Evolutionary conservation across 2,797 vertebrate genomes (phyloP).

Genomic region (Coregonus sp.): DNA sequence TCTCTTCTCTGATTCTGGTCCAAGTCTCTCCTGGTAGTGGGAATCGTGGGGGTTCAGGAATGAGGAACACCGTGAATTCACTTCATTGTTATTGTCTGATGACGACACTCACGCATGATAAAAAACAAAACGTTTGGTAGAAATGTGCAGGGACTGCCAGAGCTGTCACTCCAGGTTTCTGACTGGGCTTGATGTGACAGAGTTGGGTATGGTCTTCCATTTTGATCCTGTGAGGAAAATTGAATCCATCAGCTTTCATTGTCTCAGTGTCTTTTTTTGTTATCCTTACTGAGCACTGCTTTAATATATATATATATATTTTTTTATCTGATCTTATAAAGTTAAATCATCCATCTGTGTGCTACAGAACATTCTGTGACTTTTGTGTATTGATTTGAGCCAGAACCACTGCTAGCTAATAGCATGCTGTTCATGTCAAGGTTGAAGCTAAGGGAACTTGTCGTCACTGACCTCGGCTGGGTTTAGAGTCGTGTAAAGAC

Average conservation of each 20-base stretch:
- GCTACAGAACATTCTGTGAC: not conserved
- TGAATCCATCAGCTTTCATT: not conserved
- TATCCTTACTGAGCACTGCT: too few species aligned
- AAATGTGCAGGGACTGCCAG: too few species aligned
- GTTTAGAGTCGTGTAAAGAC: not conserved
- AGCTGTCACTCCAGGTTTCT: too few species aligned
- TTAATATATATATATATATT: too few species aligned
- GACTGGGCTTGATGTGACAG: too few species aligned
- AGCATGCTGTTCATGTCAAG: not conserved
- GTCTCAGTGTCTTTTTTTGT: not conserved
- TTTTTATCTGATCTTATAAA: too few species aligned
- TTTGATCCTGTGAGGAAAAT: not conserved
- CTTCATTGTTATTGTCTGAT: too few species aligned
- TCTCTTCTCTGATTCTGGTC: not conserved
- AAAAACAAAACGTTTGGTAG: too few species aligned
- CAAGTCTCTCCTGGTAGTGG: not conserved
- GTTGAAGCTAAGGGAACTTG: not conserved
- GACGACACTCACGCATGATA: too few species aligned
- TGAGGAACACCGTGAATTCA: not conserved
- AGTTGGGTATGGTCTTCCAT: not conserved
- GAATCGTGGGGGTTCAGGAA: not conserved
- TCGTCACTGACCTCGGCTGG: not conserved
- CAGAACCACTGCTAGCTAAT: not conserved
- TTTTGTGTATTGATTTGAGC: not conserved
- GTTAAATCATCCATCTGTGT: not conserved